Base-by-base conservation (phyloP, 2,797 vertebrate species). In the Rhincodon typus region DNA sequence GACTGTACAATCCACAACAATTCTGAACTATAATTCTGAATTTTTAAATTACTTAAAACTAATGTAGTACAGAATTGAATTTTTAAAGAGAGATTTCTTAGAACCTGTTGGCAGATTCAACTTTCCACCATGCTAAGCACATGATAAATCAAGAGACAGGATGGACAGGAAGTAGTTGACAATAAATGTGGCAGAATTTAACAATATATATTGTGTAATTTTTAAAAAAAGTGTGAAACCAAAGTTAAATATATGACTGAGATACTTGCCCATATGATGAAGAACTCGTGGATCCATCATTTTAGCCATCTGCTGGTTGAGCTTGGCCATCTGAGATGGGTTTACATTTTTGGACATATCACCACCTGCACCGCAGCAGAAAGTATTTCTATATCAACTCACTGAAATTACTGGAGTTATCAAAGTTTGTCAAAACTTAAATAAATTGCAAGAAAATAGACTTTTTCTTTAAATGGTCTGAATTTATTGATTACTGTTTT, bases 281-380 rank as follows among this genome's bases (percentile, higher is more conserved):
- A 99, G 98, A 97, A 99, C 99, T 97, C 99, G 97, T 30, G 99
- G 99, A 97, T 99, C 99, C 99, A 99, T 99, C 99, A 99, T 99
- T 97, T 99, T 99, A 95, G 99, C 99, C 99, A 99, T 99, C 97
- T 99, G 99, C 97, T 99, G 99, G 97, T 99, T 99, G 96, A 99
- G 97, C 97, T 99, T 99, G 96, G 99, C 99, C 98, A 99, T 97
- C 97, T 99, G 99, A 96, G 99, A 99, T 15, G 99, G 99, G 97
- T 99, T 99, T 96, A 99, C 99, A 82, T 99, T 99, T 98, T 99
- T 99, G 30, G 99, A 99, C 99, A 99, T 99, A 97, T 99, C 99
- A 95, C 99, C 99, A 21, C 99, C 99, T 99, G 97, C 6, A 96
- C 97, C 67, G 1, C 19, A 69, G 57, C 57, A 91, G 34, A 66